Evolutionary conservation across 2,113 vertebrate species (phyloP).

Genomic region (Channa argus): DNA sequence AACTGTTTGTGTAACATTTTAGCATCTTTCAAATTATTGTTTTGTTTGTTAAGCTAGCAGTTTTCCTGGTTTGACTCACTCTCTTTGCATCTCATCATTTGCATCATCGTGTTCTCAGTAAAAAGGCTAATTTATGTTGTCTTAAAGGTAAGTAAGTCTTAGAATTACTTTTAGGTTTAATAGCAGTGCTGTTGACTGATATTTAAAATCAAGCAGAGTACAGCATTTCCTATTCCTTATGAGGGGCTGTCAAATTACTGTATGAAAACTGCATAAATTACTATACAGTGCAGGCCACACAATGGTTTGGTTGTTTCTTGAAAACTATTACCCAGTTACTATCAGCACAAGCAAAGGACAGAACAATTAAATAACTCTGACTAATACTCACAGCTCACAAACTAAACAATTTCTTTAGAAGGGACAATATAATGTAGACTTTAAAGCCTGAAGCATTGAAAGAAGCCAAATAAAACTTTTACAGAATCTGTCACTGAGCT

Average conservation of each 20-base stretch:
- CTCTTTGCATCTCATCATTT: too few species aligned
- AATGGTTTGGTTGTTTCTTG: too few species aligned
- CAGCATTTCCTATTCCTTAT: too few species aligned
- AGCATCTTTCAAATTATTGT: not conserved
- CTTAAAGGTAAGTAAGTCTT: too few species aligned
- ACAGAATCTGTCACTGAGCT: constrained; percentile 12
- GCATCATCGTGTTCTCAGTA: too few species aligned
- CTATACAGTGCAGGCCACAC: not conserved
- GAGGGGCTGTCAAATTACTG: too few species aligned
- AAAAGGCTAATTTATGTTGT: too few species aligned
- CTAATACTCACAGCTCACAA: constrained; percentile 40
- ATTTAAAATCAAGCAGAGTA: too few species aligned
- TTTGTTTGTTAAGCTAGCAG: not conserved
- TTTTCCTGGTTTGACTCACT: not conserved
- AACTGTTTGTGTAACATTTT: not conserved
- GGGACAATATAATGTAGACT: constrained; percentile 6
- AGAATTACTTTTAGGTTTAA: too few species aligned
- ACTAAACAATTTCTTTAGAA: constrained; percentile 52
- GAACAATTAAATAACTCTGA: constrained; percentile 36
- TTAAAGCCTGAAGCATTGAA: constrained; percentile 8
- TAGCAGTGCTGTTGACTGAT: too few species aligned
- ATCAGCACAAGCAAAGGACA: constrained; percentile 32
- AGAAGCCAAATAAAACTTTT: constrained; percentile 49
- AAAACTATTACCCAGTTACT: constrained; percentile 14
- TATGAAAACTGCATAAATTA: not conserved